Evolutionary conservation across 2,797 vertebrate species (phyloP).

Genomic region (Melanotaenia pygmaea): DNA sequence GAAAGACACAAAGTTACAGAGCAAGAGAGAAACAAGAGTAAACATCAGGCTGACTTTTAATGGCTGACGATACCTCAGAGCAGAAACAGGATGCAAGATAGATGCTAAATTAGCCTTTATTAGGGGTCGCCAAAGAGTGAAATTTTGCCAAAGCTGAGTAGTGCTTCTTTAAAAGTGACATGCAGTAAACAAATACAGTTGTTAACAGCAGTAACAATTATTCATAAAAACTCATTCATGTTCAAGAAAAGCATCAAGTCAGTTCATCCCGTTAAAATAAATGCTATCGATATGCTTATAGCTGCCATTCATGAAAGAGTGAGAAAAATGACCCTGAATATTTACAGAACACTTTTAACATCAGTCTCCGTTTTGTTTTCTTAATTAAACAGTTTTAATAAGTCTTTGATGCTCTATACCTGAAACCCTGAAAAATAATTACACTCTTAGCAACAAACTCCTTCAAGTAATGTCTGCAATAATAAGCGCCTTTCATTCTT

Average conservation of each 20-base stretch:
- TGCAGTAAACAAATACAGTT: background rate
- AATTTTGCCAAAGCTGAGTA: too few species aligned
- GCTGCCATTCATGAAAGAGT: background rate
- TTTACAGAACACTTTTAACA: background rate
- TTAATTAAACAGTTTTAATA: conserved; percentile 28
- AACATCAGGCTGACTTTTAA: too few species aligned
- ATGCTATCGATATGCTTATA: background rate
- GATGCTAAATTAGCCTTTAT: too few species aligned
- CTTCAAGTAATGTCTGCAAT: conserved; percentile 41
- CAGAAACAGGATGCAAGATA: too few species aligned
- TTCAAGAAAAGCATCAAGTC: background rate
- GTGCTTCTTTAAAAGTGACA: too few species aligned
- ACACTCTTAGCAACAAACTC: conserved; percentile 27
- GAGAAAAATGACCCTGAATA: background rate
- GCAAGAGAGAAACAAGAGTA: too few species aligned
- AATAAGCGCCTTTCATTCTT: conserved; percentile 20
- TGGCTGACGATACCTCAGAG: too few species aligned
- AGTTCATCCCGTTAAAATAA: background rate
- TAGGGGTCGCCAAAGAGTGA: too few species aligned
- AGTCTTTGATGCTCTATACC: conserved; percentile 43
- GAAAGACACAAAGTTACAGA: too few species aligned
- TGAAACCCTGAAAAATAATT: conserved; percentile 44
- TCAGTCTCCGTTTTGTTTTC: conserved; percentile 21
- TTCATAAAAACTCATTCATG: background rate
- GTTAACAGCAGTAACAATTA: background rate